Evolutionary conservation across 2,113 vertebrate species (phyloP), one percentile per base, ranked within the genome.

Genomic region (Nasalis larvatus): DNA sequence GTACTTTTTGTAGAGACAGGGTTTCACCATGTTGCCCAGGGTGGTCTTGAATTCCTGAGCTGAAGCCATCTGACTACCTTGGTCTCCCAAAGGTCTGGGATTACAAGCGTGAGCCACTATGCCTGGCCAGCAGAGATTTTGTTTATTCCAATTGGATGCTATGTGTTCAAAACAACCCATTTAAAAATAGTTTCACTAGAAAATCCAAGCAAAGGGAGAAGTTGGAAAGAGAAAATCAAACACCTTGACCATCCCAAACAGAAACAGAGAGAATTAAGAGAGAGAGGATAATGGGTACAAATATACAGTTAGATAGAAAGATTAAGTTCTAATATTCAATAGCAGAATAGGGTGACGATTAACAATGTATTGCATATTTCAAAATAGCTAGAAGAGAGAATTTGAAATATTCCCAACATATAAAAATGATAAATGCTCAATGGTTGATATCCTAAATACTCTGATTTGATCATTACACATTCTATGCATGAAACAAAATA

Each of bases 141-240:
- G 74, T 90, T 81, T 93, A 92, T 85, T 95, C 11, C 32, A 27
- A n/a, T 87, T 92, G 92, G 71, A 73, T 85, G 40, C 21, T 86
- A 86, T 84, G 23, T 27, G 14, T 89, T 88, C 60, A 85, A 85
- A 94, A 47, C 52, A 77, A 84, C 14, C 6, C 11, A 91, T 85
- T 85, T 95, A 27, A 60, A 96, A 91, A 87, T 60, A 81, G 69
- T 71, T 83, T 94, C 40, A 45, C 47, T 94, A 76, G 74, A 85
- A 96, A 94, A 35, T 56, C 17, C 9, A 88, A 96, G 54, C 60
- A 85, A 82, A 83, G 6, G 6, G 8, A 86, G 17, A 82, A 10
- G 8, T 9, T 30, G 0, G 4, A 63, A 94, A 86, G 10, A 83
- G 49, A 76, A 90, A 89, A 86, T 49, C 14, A 76, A 89, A 42